Evolutionary conservation across 1,140 invertebrate species (phyloP).

Genomic region (Heliothis subflexa): DNA sequence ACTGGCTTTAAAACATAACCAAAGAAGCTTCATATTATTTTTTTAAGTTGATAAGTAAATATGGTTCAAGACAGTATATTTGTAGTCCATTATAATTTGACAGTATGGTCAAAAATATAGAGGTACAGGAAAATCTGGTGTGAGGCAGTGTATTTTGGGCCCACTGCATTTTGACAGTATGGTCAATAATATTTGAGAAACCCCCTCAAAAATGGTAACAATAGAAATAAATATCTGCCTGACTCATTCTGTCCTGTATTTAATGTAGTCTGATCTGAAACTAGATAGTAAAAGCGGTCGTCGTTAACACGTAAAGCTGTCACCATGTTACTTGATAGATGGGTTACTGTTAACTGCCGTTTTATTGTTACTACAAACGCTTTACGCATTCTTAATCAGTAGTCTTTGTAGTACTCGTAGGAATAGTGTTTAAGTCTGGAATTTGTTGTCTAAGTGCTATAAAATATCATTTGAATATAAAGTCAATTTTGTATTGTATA

Average conservation of each 20-base stretch:
- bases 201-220: too few relatives aligned
- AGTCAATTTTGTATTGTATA: not conserved
- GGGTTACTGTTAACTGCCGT: slow-evolving; percentile 52
- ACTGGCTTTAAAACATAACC: too few relatives aligned
- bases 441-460: not conserved
- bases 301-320: slow-evolving; percentile 27
- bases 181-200: too few relatives aligned
- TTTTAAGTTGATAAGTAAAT: too few relatives aligned
- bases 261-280: not conserved
- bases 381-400: slow-evolving; percentile 48
- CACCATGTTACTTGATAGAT: slow-evolving; percentile 15
- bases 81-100: too few relatives aligned
- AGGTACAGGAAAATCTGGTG: too few relatives aligned
- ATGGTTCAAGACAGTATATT: too few relatives aligned
- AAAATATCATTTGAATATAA: not conserved
- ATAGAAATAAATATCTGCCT: too few relatives aligned
- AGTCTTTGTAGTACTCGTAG: not conserved
- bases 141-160: too few relatives aligned
- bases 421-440: not conserved
- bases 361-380: slow-evolving; percentile 57
- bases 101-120: too few relatives aligned
- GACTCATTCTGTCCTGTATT: not conserved
- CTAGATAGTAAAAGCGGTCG: slow-evolving; percentile 19
- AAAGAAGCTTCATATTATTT: too few relatives aligned
- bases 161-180: too few relatives aligned